Evolutionary conservation across 2,888 invertebrate genomes (phyloP), one percentile per base, ranked within the genome.

Genomic region (Dryococelus australis): DNA sequence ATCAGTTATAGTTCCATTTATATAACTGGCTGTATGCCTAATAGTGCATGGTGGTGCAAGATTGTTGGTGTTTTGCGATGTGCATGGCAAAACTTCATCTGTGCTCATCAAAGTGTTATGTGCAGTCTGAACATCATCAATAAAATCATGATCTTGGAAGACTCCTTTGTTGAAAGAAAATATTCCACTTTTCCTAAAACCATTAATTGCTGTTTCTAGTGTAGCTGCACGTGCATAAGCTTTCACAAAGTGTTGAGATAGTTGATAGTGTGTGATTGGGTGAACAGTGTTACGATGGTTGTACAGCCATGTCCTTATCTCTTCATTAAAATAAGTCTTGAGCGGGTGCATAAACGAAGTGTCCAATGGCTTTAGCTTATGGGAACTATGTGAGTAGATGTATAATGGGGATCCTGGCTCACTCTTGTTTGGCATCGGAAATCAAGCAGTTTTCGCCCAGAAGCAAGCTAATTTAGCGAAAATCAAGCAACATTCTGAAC

Each of bases 321-420:
- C 79, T 35, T 86, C 65, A 65, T 65, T 65, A 20, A 65, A 65
- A 65, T 65, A 65, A 65, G 65, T 65, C 65, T 65, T 65, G 65
- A 65, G 13, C 16, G 65, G 3, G 35, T 24, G 28, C 47, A 89
- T 89, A 84, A 89, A 89, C 6, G 88, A 86, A 26, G 12, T 47
- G 0, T 86, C 81, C 0, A 86, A 47, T 27, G 87, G 79, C 26
- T 87, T 43, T 79, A 87, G n/a, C n/a, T 86, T 43, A 43, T 78
- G 35, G 8, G 78, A 78, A 26, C 26, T 35, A 26, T 65, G n/a
- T n/a, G n/a, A n/a, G n/a, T n/a, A n/a, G n/a, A 28, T 20, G n/a
- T n/a, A n/a, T n/a, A n/a, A n/a, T n/a, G n/a, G n/a, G n/a, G n/a
- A n/a, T n/a, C n/a, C n/a, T n/a, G n/a, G n/a, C n/a, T n/a, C n/a